Percentiles rank a stretch among this genome's conserved stretches.
Evolutionary conservation across 2,113 vertebrate genomes (phyloP).

Genomic region (Hucho hucho): DNA sequence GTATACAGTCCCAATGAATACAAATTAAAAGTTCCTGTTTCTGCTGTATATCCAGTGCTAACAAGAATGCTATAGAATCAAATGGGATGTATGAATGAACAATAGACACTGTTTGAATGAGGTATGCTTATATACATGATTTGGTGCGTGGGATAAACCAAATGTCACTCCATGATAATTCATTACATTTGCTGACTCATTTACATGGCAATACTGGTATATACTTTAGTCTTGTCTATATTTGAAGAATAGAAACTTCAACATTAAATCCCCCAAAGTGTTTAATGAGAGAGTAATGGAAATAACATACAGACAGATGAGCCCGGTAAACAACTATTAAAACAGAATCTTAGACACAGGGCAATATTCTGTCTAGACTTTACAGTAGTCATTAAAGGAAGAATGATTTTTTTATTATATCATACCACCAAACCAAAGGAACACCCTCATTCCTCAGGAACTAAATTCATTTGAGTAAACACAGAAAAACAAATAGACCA

Average conservation of each 20-base stretch:
- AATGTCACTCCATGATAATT: neutral
- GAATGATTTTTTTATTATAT: neutral
- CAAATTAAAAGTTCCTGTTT: neutral
- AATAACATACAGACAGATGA: neutral
- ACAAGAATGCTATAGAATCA: neutral
- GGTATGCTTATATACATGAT: neutral
- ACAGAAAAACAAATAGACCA: neutral
- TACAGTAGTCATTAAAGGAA: neutral
- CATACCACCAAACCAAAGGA: neutral
- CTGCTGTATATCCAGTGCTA: neutral
- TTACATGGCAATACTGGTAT: neutral
- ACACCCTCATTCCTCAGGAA: neutral
- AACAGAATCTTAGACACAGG: neutral
- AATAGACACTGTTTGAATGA: neutral
- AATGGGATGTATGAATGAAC: neutral
- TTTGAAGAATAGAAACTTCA: neutral
- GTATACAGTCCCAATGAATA: neutral
- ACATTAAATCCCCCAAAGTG: neutral
- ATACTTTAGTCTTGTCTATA: neutral
- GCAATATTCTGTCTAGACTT: neutral
- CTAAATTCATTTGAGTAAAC: neutral
- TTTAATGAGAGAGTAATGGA: neutral
- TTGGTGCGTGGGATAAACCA: neutral
- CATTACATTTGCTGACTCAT: neutral
- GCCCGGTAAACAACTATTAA: neutral